A percentile compares a stretch with the other conserved stretches of the same genome.
These are phyloP conservation scores for Andrena flavipes DNA, from an alignment of 2,888 invertebrate species.

Conservation along the genomic window DNA sequence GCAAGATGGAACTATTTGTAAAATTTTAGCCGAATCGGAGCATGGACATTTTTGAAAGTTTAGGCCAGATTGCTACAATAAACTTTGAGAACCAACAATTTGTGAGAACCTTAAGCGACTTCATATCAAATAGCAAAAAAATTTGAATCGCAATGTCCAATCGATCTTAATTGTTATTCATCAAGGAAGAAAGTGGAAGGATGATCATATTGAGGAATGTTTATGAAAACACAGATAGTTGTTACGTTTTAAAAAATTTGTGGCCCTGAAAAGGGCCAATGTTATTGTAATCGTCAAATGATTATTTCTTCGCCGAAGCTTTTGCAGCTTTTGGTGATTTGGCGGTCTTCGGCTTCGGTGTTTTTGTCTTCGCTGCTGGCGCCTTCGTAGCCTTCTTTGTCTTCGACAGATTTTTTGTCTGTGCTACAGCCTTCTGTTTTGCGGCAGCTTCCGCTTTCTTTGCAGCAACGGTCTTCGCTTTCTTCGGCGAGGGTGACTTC, in stretches of 20 bases:
- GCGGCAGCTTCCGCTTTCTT: slow-evolving; percentile 50
- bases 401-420: slow-evolving; percentile 74
- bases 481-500: slow-evolving; percentile 52
- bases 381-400: slow-evolving; percentile 82
- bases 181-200: neutral
- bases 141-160: no score
- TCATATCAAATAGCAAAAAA: no score
- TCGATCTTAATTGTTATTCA: no score
- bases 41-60: no score
- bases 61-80: no score
- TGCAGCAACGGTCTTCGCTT: slow-evolving; percentile 61
- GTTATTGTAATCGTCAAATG: slow-evolving; percentile 15
- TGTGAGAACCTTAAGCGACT: no score
- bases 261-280: slow-evolving; percentile 66
- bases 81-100: no score
- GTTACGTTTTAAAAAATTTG: slow-evolving; percentile 16
- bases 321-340: slow-evolving; percentile 72
- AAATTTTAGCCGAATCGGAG: no score
- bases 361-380: slow-evolving; percentile 81
- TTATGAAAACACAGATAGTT: neutral
- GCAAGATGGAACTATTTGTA: no score
- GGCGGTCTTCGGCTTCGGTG: slow-evolving; percentile 81
- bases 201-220: neutral
- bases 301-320: slow-evolving; percentile 66
- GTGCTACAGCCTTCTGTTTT: slow-evolving; percentile 43